These are phyloP conservation scores for Vanacampus margaritifer DNA, from an alignment of 2,113 vertebrate species.

Conservation along the genomic window DNA sequence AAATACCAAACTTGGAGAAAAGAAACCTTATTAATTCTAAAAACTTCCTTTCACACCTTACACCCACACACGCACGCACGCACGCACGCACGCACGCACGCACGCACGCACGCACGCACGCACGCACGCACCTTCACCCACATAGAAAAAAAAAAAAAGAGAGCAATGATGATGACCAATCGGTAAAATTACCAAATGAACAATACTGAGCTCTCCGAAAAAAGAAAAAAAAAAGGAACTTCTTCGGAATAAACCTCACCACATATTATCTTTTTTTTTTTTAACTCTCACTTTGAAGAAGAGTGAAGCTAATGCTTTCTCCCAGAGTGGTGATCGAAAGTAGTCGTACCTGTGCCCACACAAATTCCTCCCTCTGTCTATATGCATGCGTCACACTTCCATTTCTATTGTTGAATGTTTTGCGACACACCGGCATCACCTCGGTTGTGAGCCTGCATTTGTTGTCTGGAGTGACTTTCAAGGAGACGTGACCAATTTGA, in stretches of 20 bases:
- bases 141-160: too few relatives aligned
- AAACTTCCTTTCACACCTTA: not conserved
- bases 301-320: slow-evolving; percentile 62
- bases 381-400: slow-evolving; percentile 53
- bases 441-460: slow-evolving; percentile 56
- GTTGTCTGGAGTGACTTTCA: slow-evolving; percentile 54
- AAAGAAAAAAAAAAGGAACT: too few relatives aligned
- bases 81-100: too few relatives aligned
- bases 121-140: too few relatives aligned
- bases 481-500: slow-evolving; percentile 61
- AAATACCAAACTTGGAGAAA: not conserved
- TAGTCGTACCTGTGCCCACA: slow-evolving; percentile 61
- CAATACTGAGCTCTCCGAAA: too few relatives aligned
- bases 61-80: too few relatives aligned
- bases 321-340: slow-evolving; percentile 49
- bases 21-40: too few relatives aligned
- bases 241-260: slow-evolving; percentile 61
- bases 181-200: too few relatives aligned
- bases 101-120: too few relatives aligned
- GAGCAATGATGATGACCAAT: too few relatives aligned
- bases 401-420: slow-evolving; percentile 57
- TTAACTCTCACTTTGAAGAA: slow-evolving; percentile 64
- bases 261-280: slow-evolving; percentile 48
- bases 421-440: slow-evolving; percentile 38
- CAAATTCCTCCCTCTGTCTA: slow-evolving; percentile 59